phyloP scores from a whole-genome alignment of 1,140 invertebrate genomes.

The Megathymus violae region DNA sequence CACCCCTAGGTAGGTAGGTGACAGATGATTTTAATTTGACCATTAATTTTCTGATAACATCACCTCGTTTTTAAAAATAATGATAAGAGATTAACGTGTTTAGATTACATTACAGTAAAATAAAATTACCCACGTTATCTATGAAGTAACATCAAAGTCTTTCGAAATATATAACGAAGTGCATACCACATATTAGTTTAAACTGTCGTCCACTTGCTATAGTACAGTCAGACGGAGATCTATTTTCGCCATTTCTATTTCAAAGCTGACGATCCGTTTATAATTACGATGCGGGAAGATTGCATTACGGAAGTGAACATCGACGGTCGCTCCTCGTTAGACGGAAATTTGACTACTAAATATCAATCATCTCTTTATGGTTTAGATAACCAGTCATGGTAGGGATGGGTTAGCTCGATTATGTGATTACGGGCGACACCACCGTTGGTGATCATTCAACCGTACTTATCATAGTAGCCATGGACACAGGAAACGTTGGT shows the following conservation, averaged over 20 bases:
- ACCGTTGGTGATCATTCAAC: conserved; percentile 9
- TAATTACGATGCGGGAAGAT: conserved; percentile 10
- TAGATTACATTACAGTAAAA: too few relatives aligned
- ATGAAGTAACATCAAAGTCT: too few relatives aligned
- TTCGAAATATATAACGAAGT: too few relatives aligned
- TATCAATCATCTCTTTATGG: too few relatives aligned
- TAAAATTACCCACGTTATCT: too few relatives aligned
- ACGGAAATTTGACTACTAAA: conserved; percentile 12
- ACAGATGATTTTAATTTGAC: too few relatives aligned
- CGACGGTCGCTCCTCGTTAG: background rate
- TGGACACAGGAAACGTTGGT: background rate
- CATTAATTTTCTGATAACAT: too few relatives aligned
- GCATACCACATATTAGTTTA: too few relatives aligned
- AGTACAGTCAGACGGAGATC: background rate
- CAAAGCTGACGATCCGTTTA: background rate
- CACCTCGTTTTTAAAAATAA: too few relatives aligned
- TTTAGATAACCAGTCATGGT: conserved; percentile 2
- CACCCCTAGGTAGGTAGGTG: too few relatives aligned
- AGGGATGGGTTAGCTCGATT: too few relatives aligned
- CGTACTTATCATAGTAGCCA: conserved; percentile 6
- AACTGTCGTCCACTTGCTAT: background rate
- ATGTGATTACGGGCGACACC: conserved; percentile 5
- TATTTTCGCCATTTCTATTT: conserved; percentile 15
- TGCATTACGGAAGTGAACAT: conserved; percentile 20
- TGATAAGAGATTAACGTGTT: too few relatives aligned